These are phyloP conservation scores for Slavum lentiscoides DNA, from an alignment of 2,888 invertebrate genomes.

Conservation along the genomic window DNA sequence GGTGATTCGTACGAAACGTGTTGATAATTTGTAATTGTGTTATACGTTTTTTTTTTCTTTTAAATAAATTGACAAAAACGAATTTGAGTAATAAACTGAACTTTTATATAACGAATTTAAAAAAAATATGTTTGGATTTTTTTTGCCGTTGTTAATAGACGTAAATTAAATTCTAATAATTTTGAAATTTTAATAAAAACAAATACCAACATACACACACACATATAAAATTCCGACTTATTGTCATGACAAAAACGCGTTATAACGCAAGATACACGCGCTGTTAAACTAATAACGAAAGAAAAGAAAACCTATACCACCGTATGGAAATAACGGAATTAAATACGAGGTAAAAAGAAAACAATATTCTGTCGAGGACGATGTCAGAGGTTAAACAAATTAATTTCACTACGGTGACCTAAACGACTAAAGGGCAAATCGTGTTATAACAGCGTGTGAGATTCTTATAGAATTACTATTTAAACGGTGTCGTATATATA, in stretches of 20 bases:
- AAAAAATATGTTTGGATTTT: no score
- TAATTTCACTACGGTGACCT: constrained; percentile 48
- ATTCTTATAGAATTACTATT: constrained; percentile 44
- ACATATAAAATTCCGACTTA: no score
- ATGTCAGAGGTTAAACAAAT: constrained; percentile 51
- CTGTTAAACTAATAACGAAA: neutral
- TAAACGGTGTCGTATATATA: constrained; percentile 44
- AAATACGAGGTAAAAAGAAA: constrained; percentile 25
- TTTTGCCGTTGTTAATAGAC: no score
- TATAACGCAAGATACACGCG: neutral
- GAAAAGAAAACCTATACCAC: neutral
- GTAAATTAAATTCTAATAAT: no score
- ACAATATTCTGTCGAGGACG: neutral
- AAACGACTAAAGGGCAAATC: constrained; percentile 50
- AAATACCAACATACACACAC: no score
- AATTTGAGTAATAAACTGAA: no score
- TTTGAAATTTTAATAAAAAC: no score
- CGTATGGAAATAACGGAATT: neutral
- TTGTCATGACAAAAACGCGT: neutral
- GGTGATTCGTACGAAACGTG: no score
- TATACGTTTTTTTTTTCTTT: no score
- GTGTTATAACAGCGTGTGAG: constrained; percentile 49
- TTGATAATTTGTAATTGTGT: no score
- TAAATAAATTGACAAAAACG: no score
- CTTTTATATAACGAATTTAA: no score